phyloP scores from a whole-genome alignment of 1,140 invertebrate genomes.

The Lanistes nyassanus region DNA sequence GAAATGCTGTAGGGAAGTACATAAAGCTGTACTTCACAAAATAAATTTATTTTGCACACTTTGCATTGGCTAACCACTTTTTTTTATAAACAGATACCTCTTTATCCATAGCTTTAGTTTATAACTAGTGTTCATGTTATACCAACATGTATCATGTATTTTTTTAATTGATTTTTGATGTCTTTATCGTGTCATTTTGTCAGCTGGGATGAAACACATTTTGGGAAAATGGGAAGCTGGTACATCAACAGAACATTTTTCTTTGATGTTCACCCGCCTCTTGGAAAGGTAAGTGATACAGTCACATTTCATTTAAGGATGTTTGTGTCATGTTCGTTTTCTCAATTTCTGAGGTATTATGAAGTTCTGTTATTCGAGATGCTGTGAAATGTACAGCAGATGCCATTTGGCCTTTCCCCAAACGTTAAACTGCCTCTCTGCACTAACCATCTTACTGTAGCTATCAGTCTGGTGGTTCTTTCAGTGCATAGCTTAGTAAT shows the following conservation, averaged over 20 bases:
- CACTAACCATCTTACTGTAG: too few species aligned
- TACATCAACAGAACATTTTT: constrained; percentile 98
- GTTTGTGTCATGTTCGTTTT: background rate
- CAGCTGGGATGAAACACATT: constrained; percentile 86
- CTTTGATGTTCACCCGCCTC: constrained; percentile 97
- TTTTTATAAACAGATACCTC: background rate
- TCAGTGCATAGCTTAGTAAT: too few species aligned
- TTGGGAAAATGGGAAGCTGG: constrained; percentile 99
- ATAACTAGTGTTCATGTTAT: too few species aligned
- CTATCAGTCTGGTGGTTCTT: too few species aligned
- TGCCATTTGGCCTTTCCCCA: too few species aligned
- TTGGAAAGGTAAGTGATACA: constrained; percentile 83
- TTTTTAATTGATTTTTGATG: constrained; percentile 26
- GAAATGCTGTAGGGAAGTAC: too few species aligned
- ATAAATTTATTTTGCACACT: too few species aligned
- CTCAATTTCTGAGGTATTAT: too few species aligned
- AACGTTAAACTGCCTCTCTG: too few species aligned
- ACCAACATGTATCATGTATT: constrained; percentile 18
- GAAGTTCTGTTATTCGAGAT: too few species aligned
- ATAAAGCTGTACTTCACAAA: background rate
- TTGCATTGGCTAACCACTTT: background rate
- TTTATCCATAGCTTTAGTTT: too few species aligned
- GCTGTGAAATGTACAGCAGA: too few species aligned
- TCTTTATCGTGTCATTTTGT: constrained; percentile 61
- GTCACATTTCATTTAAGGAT: background rate